Percentiles rank a stretch among this genome's conserved stretches.
These are phyloP conservation scores for Macrobrachium nipponense DNA, from an alignment of 1,140 invertebrate species.

Conservation along the genomic window DNA sequence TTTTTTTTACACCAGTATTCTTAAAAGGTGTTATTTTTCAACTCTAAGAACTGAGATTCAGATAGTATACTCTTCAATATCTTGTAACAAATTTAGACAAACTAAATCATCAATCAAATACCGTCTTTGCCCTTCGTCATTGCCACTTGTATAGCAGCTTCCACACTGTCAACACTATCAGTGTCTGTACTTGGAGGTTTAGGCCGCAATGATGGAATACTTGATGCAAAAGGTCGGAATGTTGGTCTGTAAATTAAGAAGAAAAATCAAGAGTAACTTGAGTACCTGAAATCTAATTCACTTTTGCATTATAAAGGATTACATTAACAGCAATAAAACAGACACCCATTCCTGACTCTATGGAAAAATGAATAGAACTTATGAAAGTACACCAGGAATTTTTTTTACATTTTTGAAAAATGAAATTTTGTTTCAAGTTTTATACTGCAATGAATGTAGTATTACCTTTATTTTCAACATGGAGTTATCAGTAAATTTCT, in stretches of 20 bases:
- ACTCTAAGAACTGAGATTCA: neutral
- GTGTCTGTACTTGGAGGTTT: conserved; percentile 40
- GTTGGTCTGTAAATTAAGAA: conserved; percentile 8
- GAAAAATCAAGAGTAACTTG: neutral
- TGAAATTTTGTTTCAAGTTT: too few relatives aligned
- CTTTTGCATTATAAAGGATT: neutral
- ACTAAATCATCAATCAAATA: neutral
- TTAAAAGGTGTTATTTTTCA: neutral
- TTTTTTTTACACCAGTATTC: neutral
- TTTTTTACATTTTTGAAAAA: too few relatives aligned
- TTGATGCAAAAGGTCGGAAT: conserved; percentile 45
- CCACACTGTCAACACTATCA: conserved; percentile 55
- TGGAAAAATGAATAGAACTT: too few relatives aligned
- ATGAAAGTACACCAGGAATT: too few relatives aligned
- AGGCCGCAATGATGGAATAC: conserved; percentile 39
- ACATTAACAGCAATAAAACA: too few relatives aligned
- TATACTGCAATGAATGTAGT: too few relatives aligned
- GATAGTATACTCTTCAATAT: neutral
- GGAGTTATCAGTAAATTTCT: too few relatives aligned
- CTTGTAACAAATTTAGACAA: neutral
- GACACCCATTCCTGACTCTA: too few relatives aligned
- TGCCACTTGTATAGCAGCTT: conserved; percentile 51
- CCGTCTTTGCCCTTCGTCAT: conserved; percentile 34
- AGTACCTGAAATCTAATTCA: neutral
- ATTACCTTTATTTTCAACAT: too few relatives aligned